phyloP scores from a whole-genome alignment of 2,888 invertebrate species.

The Philonicus albiceps region DNA sequence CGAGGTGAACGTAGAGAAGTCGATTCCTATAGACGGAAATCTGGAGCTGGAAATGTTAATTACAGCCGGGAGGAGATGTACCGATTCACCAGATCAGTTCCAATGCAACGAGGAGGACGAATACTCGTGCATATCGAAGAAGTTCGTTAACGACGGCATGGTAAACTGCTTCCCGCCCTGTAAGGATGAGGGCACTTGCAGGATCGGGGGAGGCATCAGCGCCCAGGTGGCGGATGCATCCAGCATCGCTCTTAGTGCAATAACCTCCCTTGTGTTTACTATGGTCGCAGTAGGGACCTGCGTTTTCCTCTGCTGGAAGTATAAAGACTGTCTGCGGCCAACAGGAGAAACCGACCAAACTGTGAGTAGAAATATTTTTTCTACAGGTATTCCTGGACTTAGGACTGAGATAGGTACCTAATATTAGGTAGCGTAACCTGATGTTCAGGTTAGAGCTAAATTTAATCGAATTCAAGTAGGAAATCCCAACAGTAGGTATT shows the following conservation, averaged over 20 bases:
- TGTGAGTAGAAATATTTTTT: neutral
- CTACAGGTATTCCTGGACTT: too few relatives aligned
- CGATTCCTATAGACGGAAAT: slow-evolving; percentile 52
- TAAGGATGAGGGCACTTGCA: slow-evolving; percentile 59
- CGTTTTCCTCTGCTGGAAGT: slow-evolving; percentile 62
- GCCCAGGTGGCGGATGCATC: slow-evolving; percentile 56
- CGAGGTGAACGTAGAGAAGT: neutral
- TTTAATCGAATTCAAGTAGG: too few relatives aligned
- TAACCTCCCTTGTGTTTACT: slow-evolving; percentile 60
- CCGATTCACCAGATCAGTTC: slow-evolving; percentile 51
- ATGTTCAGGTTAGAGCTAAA: too few relatives aligned
- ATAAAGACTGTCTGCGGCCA: slow-evolving; percentile 58
- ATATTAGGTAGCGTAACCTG: too few relatives aligned
- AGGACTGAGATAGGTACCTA: too few relatives aligned
- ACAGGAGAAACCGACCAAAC: neutral
- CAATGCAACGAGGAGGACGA: slow-evolving; percentile 56
- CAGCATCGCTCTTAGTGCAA: slow-evolving; percentile 60
- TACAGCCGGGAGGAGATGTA: slow-evolving; percentile 58
- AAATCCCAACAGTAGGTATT: too few relatives aligned
- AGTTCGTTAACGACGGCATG: slow-evolving; percentile 59
- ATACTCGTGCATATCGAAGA: slow-evolving; percentile 59
- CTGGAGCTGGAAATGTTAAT: slow-evolving; percentile 59
- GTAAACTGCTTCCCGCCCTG: slow-evolving; percentile 61
- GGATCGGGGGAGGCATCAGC: slow-evolving; percentile 55
- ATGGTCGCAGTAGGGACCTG: slow-evolving; percentile 61